Evolutionary conservation across 2,888 invertebrate species (phyloP), one percentile per base, ranked within the genome.

Genomic region (Taenaris catops): DNA sequence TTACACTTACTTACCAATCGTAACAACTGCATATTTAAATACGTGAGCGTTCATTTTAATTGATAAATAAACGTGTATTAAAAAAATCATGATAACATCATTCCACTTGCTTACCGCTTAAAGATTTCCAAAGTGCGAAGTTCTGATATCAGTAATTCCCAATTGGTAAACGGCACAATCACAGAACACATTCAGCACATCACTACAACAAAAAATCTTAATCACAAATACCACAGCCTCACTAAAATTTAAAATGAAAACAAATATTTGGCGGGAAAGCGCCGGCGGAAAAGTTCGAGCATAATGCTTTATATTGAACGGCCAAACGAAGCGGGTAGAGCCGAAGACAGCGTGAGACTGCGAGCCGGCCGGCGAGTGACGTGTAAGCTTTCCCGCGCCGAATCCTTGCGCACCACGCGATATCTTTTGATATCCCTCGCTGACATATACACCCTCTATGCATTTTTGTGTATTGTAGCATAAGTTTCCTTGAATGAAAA

Each of bases 201-300:
- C 47, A 46, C 46, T 28, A 38, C 12, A 12, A 1, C 11, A 44
- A 44, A 53, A 41, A 51, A 54, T 52, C 49, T 57, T 55, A 55
- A n/a, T 55, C 65, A 70, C 46, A 58, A 55, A 18, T 61, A 63
- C 44, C 63, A 71, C 67, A 32, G 47, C 33, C 31, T 42, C 54
- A 55, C 52, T 49, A 24, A 34, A 49, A 34, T 33, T 19, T 33
- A 39, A 48, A 51, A 52, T 25, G 47, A 51, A 50, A 58, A 52
- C 35, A 44, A 33, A 38, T 53, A 55, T 50, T 63, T 65, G 79
- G 83, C 81, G 81, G 75, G 79, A 80, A 80, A 66, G 38, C 37
- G 51, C 55, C 59, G 48, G 58, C 79, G 83, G 66, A 78, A 83
- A 84, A 84, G 83, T 84, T 84, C 75, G 48, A 45, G 49, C 50